Conservation (phyloP, 2,113 vertebrate genomes). For the Canis aureus region DNA sequence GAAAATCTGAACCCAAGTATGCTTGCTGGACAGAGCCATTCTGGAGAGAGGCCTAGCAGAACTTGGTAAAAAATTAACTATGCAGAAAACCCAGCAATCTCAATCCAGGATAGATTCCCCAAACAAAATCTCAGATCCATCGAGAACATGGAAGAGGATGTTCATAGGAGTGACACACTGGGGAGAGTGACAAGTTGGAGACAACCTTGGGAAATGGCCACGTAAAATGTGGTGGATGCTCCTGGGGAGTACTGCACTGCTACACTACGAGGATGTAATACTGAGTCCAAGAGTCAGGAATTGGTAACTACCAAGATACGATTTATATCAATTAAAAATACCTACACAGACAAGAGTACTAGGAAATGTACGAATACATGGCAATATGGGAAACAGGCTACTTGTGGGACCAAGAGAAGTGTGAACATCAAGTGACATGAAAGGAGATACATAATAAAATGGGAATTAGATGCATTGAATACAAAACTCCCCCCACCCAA, state of each 20-base stretch:
- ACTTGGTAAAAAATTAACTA: not conserved
- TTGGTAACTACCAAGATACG: not conserved
- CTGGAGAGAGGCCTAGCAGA: not conserved
- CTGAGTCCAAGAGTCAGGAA: not conserved
- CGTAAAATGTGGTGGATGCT: not conserved
- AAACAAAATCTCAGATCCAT: not conserved
- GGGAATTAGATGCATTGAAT: not conserved
- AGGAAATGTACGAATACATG: not conserved
- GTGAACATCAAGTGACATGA: not conserved
- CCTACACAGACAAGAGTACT: not conserved
- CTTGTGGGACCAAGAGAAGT: not conserved
- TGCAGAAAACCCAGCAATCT: not conserved
- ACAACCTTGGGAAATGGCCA: not conserved
- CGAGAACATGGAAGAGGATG: not conserved
- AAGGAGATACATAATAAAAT: not conserved
- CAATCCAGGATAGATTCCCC: not conserved
- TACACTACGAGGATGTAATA: not conserved
- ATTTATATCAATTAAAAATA: constrained; percentile 23
- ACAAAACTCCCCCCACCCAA: constrained; percentile 12
- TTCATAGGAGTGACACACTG: not conserved
- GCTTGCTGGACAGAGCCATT: not conserved
- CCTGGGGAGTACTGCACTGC: not conserved
- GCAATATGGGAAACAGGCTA: not conserved
- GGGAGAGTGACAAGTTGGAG: not conserved
- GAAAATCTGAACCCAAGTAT: not conserved